Base-by-base conservation (phyloP, 2,113 vertebrate genomes). In the Mesembrinibis cayennensis region DNA sequence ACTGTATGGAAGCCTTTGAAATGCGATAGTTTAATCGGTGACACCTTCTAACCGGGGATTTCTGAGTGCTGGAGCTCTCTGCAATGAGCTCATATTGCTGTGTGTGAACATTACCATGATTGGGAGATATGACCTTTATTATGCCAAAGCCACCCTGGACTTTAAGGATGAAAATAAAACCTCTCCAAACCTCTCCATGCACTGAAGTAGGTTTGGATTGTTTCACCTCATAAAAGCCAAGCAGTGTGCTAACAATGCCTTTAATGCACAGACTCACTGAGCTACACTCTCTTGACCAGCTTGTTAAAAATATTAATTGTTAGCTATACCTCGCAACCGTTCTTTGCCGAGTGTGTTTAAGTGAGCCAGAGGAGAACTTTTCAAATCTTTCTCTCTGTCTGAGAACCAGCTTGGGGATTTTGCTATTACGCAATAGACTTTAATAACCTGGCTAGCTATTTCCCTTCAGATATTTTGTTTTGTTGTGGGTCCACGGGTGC, bases 1-100 rank as follows among this genome's bases (percentile, higher is more conserved):
- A 98, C 98, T 98, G 98, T 98, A 98, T 97, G 97, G 97, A 97
- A 96, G 97, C 97, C 98, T 98, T 98, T 98, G 98, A 98, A 98
- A 98, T 98, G 98, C 95, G 98, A 98, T 98, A 97, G 98, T 98
- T 98, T 98, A 98, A 98, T 98, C 97, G 97, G 98, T 97, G 98
- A 98, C 98, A 98, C 98, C 98, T 98, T 98, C 97, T 97, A 97
- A 97, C 97, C 62, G 97, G 97, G 97, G 96, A 97, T 97, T 96
- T 98, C 97, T 98, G 97, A 98, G 98, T 98, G 98, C 97, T 95
- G 36, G 92, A 70, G 97, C 97, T 96, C 97, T 97, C 97, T 91
- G 97, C 97, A 96, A 92, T 95, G 96, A 98, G 98, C 98, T 98
- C 98, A 98, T 97, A 98, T 98, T 98, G 98, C 98, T 97, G 96